phyloP scores from a whole-genome alignment of 2,797 vertebrate species.

The Bradypodion ventrale region DNA sequence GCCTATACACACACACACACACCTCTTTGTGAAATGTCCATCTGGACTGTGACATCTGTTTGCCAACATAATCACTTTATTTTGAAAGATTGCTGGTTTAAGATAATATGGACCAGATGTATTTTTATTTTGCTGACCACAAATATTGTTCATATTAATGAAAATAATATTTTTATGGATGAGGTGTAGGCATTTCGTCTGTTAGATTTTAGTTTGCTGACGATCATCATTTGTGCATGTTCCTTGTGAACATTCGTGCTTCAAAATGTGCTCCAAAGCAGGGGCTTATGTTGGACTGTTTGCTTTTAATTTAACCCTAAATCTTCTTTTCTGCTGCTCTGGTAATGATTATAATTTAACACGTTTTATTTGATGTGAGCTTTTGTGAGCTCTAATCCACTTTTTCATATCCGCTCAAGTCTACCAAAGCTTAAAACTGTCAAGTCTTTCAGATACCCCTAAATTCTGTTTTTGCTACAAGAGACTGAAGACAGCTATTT shows the following conservation, averaged over 20 bases:
- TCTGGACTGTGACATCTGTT: not conserved
- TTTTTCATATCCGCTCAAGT: no score
- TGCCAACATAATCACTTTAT: constrained; percentile 29
- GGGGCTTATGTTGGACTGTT: not conserved
- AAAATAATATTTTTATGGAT: no score
- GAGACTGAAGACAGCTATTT: no score
- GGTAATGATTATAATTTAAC: no score
- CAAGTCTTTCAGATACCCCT: no score
- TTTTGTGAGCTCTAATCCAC: no score
- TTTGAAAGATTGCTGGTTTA: constrained; percentile 39
- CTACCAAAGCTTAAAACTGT: no score
- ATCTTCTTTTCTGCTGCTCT: not conserved
- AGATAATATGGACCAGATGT: not conserved
- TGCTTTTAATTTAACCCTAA: not conserved
- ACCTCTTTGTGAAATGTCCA: not conserved
- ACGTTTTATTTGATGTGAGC: no score
- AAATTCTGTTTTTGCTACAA: no score
- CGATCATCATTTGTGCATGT: not conserved
- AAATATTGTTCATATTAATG: no score
- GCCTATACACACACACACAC: no score
- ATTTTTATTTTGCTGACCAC: not conserved
- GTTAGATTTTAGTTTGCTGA: not conserved
- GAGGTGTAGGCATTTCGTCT: no score
- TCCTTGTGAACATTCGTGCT: not conserved
- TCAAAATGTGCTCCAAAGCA: not conserved